Evolutionary conservation across 2,797 vertebrate species (phyloP), one percentile per base, ranked within the genome.

Genomic region (Merluccius polli): DNA sequence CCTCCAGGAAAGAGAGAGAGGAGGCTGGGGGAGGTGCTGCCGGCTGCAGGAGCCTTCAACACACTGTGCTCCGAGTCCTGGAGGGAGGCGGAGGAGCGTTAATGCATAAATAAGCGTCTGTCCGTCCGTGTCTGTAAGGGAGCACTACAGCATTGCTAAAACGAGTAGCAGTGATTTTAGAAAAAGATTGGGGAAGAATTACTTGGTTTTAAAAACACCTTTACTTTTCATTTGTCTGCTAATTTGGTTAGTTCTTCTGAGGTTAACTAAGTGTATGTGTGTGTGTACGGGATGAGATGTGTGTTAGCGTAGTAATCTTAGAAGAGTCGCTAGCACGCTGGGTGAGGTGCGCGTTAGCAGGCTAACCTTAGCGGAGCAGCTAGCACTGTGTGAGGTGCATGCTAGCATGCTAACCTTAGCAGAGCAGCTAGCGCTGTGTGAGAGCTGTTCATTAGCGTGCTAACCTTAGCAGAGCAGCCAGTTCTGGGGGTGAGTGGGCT

Each of bases 381-480:
- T 92, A 9, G 91, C 85, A 70, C 79, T 80, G 72, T 38, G 36
- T 38, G 36, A 59, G 52, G 1, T 4, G 9, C 16, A 18, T 18
- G n/a, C 4, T 4, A 59, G 36, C 36, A 10, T 6, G 18, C 29
- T 89, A 84, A 92, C 95, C 95, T 95, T 90, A 36, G 93, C 91
- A 76, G 91, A 89, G 71, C 75, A 81, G 72, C 83, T 92, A 9
- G 91, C 85, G 68, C 79, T 81, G 72, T 59, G 21, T 38, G 10
- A 15, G 52, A 59, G 9, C n/a, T 4, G 52, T 13, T 4, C 9
- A 29, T 67, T 11, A 30, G 52, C 52, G 52, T 31, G 18, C 29
- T 89, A 84, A 92, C 95, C 95, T 95, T 90, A 38, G 93, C 91
- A 76, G 91, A 89, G 69, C 75, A 82, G 71, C 83, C 93, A 9